Conservation (phyloP, 2,888 invertebrate species). For the Norana najaformis region DNA sequence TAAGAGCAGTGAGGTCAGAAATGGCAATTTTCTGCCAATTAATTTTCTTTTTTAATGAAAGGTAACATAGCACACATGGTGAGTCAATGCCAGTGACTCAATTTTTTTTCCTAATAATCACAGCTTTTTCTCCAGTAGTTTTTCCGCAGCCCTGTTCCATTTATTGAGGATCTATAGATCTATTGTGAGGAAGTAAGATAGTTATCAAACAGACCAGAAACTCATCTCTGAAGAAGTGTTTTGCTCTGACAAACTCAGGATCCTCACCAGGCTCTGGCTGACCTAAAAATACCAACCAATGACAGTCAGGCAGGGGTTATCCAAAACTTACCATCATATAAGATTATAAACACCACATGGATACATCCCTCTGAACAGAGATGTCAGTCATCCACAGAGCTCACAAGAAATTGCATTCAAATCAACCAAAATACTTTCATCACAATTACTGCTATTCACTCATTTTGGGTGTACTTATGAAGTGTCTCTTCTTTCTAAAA, state of each 20-base stretch:
- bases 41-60: too few species aligned
- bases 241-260: conserved; percentile 91
- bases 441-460: background rate
- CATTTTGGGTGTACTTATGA: background rate
- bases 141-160: too few species aligned
- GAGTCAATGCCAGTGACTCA: too few species aligned
- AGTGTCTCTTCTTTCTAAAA: background rate
- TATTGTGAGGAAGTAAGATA: background rate
- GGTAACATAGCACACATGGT: too few species aligned
- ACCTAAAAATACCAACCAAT: background rate
- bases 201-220: conserved; percentile 80
- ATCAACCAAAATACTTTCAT: background rate
- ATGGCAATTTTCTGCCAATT: background rate
- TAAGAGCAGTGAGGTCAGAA: background rate
- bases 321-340: too few species aligned
- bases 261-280: conserved; percentile 64
- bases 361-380: too few species aligned
- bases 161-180: too few species aligned
- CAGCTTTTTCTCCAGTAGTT: too few species aligned
- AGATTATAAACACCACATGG: too few species aligned
- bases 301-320: background rate
- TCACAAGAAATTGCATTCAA: background rate
- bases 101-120: too few species aligned
- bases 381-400: background rate
- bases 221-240: conserved; percentile 99